These are phyloP conservation scores for Antheraea assamensis DNA, from an alignment of 2,888 invertebrate genomes.

Conservation along the genomic window DNA sequence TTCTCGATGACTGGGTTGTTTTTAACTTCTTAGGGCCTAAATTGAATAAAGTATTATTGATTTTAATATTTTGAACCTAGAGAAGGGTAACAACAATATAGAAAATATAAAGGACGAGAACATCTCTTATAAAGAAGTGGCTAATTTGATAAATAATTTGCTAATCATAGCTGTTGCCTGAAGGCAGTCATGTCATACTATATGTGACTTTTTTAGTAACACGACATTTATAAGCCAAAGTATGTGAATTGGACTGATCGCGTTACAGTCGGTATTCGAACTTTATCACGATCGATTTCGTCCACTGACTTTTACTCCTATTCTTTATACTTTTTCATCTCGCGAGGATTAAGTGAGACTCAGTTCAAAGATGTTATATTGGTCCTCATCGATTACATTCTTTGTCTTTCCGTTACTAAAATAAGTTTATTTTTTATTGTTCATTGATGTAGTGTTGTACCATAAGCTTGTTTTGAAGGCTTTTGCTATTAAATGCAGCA, in stretches of 20 bases:
- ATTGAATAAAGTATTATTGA: too few relatives aligned
- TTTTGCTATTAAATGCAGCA: not conserved
- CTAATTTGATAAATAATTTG: not conserved
- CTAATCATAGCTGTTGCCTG: not conserved
- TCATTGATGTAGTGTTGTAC: not conserved
- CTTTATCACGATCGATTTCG: slow-evolving; percentile 64
- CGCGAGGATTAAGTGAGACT: slow-evolving; percentile 72
- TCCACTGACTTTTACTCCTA: slow-evolving; percentile 59
- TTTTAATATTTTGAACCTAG: too few relatives aligned
- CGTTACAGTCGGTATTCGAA: slow-evolving; percentile 57
- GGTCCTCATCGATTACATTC: slow-evolving; percentile 53
- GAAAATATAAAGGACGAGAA: not conserved
- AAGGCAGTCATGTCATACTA: not conserved
- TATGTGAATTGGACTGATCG: slow-evolving; percentile 37
- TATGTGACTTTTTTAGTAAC: not conserved
- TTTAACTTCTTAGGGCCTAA: too few relatives aligned
- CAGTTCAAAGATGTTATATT: slow-evolving; percentile 49
- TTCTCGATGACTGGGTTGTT: too few relatives aligned
- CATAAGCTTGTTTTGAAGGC: not conserved
- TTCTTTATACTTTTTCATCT: slow-evolving; percentile 76
- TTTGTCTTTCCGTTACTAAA: not conserved
- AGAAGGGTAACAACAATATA: too few relatives aligned
- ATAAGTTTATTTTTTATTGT: not conserved
- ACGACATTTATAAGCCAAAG: slow-evolving; percentile 24
- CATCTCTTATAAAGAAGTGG: not conserved